Conservation (phyloP, 1,140 invertebrate species). For the Gryllus bimaculatus region DNA sequence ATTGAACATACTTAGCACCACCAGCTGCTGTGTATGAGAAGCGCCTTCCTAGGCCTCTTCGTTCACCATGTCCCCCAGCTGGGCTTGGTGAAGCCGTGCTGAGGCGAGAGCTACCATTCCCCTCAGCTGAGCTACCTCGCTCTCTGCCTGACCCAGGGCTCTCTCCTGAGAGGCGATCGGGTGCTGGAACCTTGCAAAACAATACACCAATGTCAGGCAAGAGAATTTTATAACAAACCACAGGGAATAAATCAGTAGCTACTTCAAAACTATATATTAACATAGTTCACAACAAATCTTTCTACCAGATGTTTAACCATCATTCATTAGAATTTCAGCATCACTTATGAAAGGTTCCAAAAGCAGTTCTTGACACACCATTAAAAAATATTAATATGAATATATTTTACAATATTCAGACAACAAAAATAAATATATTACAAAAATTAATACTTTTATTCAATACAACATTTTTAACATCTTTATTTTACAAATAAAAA, state of each 20-base stretch:
- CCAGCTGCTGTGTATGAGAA: constrained; percentile 50
- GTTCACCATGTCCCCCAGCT: constrained; percentile 35
- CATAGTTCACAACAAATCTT: no score
- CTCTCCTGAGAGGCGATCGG: background rate
- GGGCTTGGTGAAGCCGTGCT: constrained; percentile 36
- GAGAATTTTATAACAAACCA: background rate
- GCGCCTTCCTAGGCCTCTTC: constrained; percentile 43
- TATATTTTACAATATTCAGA: background rate
- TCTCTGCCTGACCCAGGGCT: constrained; percentile 10
- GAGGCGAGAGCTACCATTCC: constrained; percentile 8
- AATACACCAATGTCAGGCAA: background rate
- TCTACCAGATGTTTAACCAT: no score
- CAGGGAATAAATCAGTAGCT: no score
- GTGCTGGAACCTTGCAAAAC: background rate
- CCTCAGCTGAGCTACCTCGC: background rate
- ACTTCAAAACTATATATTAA: no score
- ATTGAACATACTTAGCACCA: constrained; percentile 4
- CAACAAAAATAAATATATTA: background rate
- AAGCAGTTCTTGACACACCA: no score
- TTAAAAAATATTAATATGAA: background rate
- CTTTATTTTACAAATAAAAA: background rate
- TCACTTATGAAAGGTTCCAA: no score
- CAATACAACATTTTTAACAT: background rate
- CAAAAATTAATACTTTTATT: background rate
- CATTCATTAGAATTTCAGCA: no score